A percentile compares a stretch with the other conserved stretches of the same genome.
These are phyloP conservation scores for Lasioglossum oenotherae DNA, from an alignment of 2,888 invertebrate species.

Conservation along the genomic window DNA sequence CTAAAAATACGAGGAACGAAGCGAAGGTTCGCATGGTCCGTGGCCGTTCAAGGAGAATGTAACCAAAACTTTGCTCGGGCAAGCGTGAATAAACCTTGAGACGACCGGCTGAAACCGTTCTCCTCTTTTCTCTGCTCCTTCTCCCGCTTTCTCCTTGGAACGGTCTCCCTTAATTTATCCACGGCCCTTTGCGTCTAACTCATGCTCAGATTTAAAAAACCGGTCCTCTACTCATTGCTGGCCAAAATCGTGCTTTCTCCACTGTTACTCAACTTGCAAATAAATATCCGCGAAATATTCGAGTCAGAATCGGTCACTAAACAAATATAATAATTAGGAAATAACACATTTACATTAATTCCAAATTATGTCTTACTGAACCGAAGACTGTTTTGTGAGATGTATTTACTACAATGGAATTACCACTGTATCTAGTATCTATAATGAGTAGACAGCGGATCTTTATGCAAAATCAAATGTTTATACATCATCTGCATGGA, in stretches of 20 bases:
- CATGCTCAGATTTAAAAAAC: constrained; percentile 26
- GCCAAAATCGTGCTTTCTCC: background rate
- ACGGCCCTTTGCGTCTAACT: constrained; percentile 28
- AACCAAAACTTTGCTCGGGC: constrained; percentile 66
- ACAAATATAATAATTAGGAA: background rate
- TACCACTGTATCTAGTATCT: too few species aligned
- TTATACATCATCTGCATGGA: too few species aligned
- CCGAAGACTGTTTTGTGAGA: too few species aligned
- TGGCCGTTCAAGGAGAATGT: constrained; percentile 66
- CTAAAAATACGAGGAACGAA: constrained; percentile 59
- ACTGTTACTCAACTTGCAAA: background rate
- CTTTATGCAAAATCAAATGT: too few species aligned
- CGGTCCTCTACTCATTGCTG: constrained; percentile 26
- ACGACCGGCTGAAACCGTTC: constrained; percentile 65
- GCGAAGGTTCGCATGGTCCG: constrained; percentile 59
- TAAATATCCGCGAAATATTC: background rate
- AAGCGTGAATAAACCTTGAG: constrained; percentile 68
- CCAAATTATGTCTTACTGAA: background rate
- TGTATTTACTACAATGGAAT: too few species aligned
- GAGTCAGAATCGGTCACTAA: background rate
- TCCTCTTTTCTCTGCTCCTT: constrained; percentile 47
- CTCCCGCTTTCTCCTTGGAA: constrained; percentile 5
- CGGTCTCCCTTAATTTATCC: constrained; percentile 31
- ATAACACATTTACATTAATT: background rate
- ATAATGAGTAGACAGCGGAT: too few species aligned